Evolutionary conservation across 2,797 vertebrate genomes (phyloP).

Genomic region (Echiichthys vipera): DNA sequence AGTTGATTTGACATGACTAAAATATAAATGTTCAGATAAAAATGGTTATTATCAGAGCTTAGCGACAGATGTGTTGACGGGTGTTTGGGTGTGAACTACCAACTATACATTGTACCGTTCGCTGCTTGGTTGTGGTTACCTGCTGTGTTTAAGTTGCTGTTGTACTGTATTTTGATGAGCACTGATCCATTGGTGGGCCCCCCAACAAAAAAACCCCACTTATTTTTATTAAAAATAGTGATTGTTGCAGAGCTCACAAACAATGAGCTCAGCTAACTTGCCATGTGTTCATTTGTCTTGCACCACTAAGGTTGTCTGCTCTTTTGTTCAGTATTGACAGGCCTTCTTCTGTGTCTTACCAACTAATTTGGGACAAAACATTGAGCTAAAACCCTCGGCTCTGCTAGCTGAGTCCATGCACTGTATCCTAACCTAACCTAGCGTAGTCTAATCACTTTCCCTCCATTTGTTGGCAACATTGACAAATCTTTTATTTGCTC

Average conservation of each 20-base stretch:
- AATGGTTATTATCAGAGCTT: slow-evolving; percentile 30
- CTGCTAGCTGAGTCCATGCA: slow-evolving; percentile 32
- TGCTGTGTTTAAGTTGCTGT: slow-evolving; percentile 64
- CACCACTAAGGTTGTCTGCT: slow-evolving; percentile 44
- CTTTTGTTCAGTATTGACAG: slow-evolving; percentile 42
- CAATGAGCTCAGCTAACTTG: slow-evolving; percentile 33
- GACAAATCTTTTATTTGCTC: slow-evolving; percentile 79
- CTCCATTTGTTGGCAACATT: slow-evolving; percentile 73
- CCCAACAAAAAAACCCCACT: slow-evolving; percentile 14
- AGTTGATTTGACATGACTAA: slow-evolving; percentile 72
- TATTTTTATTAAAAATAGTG: slow-evolving; percentile 59
- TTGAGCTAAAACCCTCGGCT: slow-evolving; percentile 22
- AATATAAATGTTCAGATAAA: slow-evolving; percentile 56
- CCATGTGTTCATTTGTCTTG: slow-evolving; percentile 43
- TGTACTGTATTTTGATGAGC: slow-evolving; percentile 71
- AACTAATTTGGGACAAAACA: slow-evolving; percentile 24
- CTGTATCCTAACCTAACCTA: slow-evolving; percentile 57
- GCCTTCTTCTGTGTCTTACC: slow-evolving; percentile 7
- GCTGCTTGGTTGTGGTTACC: slow-evolving; percentile 38
- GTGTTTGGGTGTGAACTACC: slow-evolving; percentile 25
- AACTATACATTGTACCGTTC: slow-evolving; percentile 43
- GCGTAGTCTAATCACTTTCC: slow-evolving; percentile 67
- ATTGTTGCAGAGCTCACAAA: slow-evolving; percentile 26
- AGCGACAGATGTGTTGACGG: slow-evolving; percentile 59
- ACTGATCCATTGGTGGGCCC: slow-evolving; percentile 31